Evolutionary conservation across 1,140 invertebrate species (phyloP).

Genomic region (Platyscapa corneri): DNA sequence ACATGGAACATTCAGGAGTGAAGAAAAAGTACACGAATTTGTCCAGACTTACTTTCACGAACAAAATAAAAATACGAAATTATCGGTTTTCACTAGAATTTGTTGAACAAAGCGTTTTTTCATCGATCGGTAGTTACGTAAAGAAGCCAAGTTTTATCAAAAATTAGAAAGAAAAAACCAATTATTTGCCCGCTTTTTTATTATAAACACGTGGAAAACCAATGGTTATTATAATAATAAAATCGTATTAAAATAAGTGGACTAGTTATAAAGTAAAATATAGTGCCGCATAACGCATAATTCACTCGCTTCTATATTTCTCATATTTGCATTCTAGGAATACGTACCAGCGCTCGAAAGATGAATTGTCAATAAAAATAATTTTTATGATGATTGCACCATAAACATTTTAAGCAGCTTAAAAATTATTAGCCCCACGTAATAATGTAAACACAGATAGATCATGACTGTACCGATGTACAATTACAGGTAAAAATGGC

Average conservation of each 20-base stretch:
- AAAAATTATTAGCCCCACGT: too few species aligned
- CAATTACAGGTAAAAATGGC: too few species aligned
- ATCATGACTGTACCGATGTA: too few species aligned
- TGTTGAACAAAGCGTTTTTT: not conserved
- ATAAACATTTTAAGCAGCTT: too few species aligned
- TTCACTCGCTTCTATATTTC: not conserved
- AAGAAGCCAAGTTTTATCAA: too few species aligned
- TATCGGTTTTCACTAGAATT: not conserved
- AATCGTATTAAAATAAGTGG: not conserved
- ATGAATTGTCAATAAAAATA: not conserved
- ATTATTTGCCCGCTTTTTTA: not conserved
- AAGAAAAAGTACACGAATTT: not conserved
- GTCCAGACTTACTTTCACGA: constrained; percentile 25
- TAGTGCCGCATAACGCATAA: not conserved
- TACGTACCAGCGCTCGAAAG: too few species aligned
- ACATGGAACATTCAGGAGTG: not conserved
- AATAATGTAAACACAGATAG: too few species aligned
- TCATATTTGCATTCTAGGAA: not conserved
- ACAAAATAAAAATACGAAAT: constrained; percentile 14
- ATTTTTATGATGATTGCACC: too few species aligned
- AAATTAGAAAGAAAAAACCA: not conserved
- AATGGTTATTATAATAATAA: not conserved
- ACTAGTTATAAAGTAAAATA: not conserved
- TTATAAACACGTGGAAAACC: not conserved
- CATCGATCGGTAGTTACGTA: not conserved